Evolutionary conservation across 2,888 invertebrate genomes (phyloP).

Genomic region (Drosophila subsilvestris): DNA sequence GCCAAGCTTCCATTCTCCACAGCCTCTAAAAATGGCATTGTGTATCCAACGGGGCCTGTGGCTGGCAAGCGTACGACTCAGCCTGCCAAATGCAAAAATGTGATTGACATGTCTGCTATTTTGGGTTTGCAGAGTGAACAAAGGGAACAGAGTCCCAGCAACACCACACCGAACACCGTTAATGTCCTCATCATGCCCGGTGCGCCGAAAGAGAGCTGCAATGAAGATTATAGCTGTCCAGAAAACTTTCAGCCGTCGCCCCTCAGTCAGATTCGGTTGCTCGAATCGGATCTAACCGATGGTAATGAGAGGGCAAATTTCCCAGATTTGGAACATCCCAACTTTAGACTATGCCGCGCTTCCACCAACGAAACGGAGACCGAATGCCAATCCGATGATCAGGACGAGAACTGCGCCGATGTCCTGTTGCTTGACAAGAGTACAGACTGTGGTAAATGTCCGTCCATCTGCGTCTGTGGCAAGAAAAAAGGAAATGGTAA

Average conservation of each 20-base stretch:
- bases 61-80: too few species aligned
- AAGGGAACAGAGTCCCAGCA: neutral
- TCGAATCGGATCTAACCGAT: constrained; percentile 50
- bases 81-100: neutral
- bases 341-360: constrained; percentile 43
- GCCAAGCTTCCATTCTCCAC: neutral
- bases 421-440: constrained; percentile 42
- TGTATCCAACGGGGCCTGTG: neutral
- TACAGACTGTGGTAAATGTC: neutral
- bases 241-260: constrained; percentile 9
- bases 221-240: constrained; percentile 4
- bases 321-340: constrained; percentile 46
- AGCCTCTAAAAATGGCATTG: neutral
- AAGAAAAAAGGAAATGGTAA: neutral
- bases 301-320: constrained; percentile 45
- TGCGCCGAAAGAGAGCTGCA: constrained; percentile 3
- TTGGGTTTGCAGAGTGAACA: neutral
- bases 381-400: too few species aligned
- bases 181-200: constrained; percentile 41
- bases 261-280: constrained; percentile 48
- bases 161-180: constrained; percentile 17
- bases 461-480: too few species aligned
- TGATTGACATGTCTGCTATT: neutral
- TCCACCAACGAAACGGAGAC: constrained; percentile 6
- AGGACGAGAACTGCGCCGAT: constrained; percentile 26